Conservation (phyloP, 2,113 vertebrate genomes). For the Rhynchomys soricoides region DNA sequence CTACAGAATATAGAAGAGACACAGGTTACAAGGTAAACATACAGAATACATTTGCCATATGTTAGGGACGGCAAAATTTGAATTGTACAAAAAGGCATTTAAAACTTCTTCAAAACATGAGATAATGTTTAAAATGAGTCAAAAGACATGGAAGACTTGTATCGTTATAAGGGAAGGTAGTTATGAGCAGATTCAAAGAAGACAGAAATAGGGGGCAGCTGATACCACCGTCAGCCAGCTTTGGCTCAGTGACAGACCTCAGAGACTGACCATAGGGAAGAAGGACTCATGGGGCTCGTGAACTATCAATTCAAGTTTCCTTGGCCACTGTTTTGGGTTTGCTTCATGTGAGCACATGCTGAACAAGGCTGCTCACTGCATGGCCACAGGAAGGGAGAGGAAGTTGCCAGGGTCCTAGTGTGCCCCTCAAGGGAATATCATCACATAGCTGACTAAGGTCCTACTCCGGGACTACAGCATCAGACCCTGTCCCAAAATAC, state of each 20-base stretch:
- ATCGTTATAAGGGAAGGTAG: neutral
- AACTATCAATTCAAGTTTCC: neutral
- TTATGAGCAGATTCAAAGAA: neutral
- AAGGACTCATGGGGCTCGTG: neutral
- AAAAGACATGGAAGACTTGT: neutral
- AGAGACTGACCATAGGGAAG: neutral
- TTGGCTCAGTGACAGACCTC: neutral
- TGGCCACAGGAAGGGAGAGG: neutral
- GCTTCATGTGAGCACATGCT: too few relatives aligned
- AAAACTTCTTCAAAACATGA: constrained; percentile 8
- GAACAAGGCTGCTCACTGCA: neutral
- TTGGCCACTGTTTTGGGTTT: neutral
- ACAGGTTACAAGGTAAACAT: neutral
- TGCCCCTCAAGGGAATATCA: neutral
- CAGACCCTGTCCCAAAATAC: neutral
- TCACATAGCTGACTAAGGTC: neutral
- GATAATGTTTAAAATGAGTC: neutral
- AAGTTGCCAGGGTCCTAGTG: neutral
- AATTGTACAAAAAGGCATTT: neutral
- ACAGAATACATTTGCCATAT: neutral
- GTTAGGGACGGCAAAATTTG: neutral
- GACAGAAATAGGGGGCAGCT: neutral
- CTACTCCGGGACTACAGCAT: neutral
- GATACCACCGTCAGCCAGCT: neutral
- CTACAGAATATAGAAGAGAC: neutral